phyloP scores from a whole-genome alignment of 2,797 vertebrate species.

The Phalanger gymnotis region DNA sequence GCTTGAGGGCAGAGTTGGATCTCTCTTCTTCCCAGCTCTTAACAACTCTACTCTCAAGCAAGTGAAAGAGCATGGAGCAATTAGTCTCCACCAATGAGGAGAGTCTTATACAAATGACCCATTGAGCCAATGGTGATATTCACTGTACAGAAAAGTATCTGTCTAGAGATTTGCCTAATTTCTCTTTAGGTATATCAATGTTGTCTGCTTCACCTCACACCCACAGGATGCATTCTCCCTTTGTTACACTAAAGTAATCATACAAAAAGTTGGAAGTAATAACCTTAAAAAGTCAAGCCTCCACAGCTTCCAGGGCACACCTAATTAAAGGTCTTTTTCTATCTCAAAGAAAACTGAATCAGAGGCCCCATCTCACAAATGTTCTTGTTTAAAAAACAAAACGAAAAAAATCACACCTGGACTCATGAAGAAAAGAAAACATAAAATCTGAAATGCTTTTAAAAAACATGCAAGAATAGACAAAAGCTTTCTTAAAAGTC shows the following conservation, averaged over 20 bases:
- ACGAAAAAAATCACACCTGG: constrained; percentile 70
- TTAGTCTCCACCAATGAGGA: background rate
- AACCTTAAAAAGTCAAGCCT: constrained; percentile 69
- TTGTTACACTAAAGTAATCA: constrained; percentile 89
- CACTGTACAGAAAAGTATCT: constrained; percentile 92
- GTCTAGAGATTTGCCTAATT: constrained; percentile 87
- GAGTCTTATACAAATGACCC: background rate
- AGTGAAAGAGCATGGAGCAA: background rate
- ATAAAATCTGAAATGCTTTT: constrained; percentile 81
- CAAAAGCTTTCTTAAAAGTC: constrained; percentile 80
- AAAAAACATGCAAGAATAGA: constrained; percentile 79
- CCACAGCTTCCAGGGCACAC: constrained; percentile 87
- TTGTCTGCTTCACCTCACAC: constrained; percentile 85
- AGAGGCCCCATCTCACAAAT: constrained; percentile 74
- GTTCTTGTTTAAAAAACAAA: constrained; percentile 43
- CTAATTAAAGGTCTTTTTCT: constrained; percentile 77
- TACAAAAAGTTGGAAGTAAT: constrained; percentile 82
- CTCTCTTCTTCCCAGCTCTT: background rate
- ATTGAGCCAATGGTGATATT: constrained; percentile 78
- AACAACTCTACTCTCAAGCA: background rate
- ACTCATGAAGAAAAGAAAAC: constrained; percentile 77
- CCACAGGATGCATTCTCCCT: constrained; percentile 82
- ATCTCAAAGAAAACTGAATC: constrained; percentile 74
- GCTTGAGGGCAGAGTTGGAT: background rate
- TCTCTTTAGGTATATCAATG: constrained; percentile 90